These are phyloP conservation scores for Standfussiana lucernea DNA, from an alignment of 2,888 invertebrate species.

Conservation along the genomic window DNA sequence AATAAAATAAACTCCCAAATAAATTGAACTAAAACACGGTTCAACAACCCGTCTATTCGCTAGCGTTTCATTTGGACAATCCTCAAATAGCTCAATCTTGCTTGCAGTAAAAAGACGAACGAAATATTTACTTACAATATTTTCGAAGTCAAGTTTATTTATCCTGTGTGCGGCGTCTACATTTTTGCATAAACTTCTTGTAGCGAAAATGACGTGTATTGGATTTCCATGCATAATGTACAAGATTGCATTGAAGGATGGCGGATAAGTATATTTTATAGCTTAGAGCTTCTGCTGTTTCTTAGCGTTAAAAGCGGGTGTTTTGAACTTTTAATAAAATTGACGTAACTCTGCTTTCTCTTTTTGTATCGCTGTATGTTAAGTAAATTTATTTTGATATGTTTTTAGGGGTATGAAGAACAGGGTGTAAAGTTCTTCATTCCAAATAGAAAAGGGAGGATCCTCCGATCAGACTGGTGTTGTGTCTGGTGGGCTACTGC, in stretches of 20 bases:
- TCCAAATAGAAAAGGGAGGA: too few relatives aligned
- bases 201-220: constrained; percentile 57
- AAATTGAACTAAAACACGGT: constrained; percentile 20
- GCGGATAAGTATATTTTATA: constrained; percentile 24
- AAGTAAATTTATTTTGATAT: not conserved
- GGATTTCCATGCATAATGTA: constrained; percentile 59
- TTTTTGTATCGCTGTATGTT: not conserved
- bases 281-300: constrained; percentile 16
- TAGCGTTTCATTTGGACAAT: constrained; percentile 43
- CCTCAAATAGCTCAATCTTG: constrained; percentile 5
- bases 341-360: not conserved
- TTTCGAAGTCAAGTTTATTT: constrained; percentile 37
- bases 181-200: constrained; percentile 51
- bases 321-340: constrained; percentile 16
- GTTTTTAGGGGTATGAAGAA: too few relatives aligned
- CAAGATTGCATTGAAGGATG: constrained; percentile 44
- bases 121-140: constrained; percentile 43
- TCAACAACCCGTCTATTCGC: constrained; percentile 29
- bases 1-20: constrained; percentile 9
- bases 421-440: too few relatives aligned
- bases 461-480: too few relatives aligned
- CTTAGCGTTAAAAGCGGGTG: not conserved
- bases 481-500: too few relatives aligned
- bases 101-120: constrained; percentile 16
- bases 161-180: constrained; percentile 23